phyloP scores from a whole-genome alignment of 2,113 vertebrate genomes.

The Miniopterus natalensis region DNA sequence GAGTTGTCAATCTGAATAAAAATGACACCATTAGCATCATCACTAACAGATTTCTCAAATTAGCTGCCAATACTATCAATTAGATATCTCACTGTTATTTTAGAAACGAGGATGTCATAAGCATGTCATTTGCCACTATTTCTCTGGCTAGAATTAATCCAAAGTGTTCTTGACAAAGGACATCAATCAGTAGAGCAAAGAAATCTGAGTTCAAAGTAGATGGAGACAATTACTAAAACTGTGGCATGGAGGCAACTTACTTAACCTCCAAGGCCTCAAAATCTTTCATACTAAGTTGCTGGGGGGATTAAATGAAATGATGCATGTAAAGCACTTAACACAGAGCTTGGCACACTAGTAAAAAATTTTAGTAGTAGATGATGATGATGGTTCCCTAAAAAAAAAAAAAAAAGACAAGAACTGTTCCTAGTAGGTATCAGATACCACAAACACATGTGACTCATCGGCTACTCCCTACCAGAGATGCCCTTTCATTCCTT shows the following conservation, averaged over 20 bases:
- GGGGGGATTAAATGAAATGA: background rate
- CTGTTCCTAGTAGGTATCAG: background rate
- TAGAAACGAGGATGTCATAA: conserved; percentile 70
- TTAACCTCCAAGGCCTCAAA: background rate
- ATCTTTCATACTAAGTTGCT: background rate
- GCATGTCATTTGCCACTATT: conserved; percentile 69
- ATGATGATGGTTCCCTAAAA: conserved; percentile 45
- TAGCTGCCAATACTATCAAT: conserved; percentile 81
- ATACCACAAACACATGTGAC: background rate
- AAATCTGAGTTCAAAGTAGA: conserved; percentile 25
- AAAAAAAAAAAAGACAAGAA: background rate
- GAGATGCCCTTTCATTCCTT: conserved; percentile 39
- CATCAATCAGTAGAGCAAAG: conserved; percentile 30
- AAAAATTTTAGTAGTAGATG: conserved; percentile 3
- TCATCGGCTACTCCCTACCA: background rate
- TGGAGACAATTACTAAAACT: conserved; percentile 37
- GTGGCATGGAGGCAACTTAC: background rate
- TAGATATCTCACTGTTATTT: conserved; percentile 70
- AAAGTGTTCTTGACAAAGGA: conserved; percentile 56
- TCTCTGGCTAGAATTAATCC: conserved; percentile 61
- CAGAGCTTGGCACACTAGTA: conserved; percentile 44
- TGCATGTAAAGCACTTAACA: background rate
- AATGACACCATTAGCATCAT: conserved; percentile 72
- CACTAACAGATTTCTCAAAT: conserved; percentile 78
- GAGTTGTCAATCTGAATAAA: conserved; percentile 74